Percentiles rank a stretch among this genome's conserved stretches.
These are phyloP conservation scores for Helobdella robusta DNA, from an alignment of 2,888 invertebrate species.

Conservation along the genomic window DNA sequence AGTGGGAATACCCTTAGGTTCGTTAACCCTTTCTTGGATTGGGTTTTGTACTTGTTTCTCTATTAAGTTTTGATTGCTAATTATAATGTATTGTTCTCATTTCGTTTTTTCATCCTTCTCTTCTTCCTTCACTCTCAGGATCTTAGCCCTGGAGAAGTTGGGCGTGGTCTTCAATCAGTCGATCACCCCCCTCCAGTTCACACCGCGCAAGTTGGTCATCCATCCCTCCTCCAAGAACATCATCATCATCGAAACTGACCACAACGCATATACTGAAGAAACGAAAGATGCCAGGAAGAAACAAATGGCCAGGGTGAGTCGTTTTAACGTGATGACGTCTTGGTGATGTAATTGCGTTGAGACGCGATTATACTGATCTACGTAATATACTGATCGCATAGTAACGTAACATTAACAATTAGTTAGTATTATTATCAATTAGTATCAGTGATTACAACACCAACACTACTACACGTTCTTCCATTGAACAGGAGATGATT, in stretches of 20 bases:
- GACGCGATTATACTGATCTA: no score
- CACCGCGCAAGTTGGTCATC: slow-evolving; percentile 85
- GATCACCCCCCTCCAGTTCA: slow-evolving; percentile 82
- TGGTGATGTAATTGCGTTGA: no score
- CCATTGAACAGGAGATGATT: slow-evolving; percentile 66
- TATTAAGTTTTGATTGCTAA: background rate
- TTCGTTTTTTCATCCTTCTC: background rate
- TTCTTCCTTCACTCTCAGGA: slow-evolving; percentile 50
- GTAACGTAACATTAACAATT: no score
- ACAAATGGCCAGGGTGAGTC: slow-evolving; percentile 77
- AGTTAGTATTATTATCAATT: no score
- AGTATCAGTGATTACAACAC: no score
- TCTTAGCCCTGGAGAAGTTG: slow-evolving; percentile 90
- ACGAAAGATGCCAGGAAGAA: slow-evolving; percentile 82
- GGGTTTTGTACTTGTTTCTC: background rate
- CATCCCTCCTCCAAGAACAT: slow-evolving; percentile 82
- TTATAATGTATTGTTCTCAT: background rate
- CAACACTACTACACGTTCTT: no score
- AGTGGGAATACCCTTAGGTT: slow-evolving; percentile 83
- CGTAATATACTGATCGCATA: no score
- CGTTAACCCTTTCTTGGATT: background rate
- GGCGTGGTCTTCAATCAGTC: slow-evolving; percentile 95
- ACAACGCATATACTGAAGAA: slow-evolving; percentile 93
- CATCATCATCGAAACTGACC: slow-evolving; percentile 88
- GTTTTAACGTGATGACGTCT: no score